Evolutionary conservation across 2,797 vertebrate genomes (phyloP).

Genomic region (Urophycis tenuis): DNA sequence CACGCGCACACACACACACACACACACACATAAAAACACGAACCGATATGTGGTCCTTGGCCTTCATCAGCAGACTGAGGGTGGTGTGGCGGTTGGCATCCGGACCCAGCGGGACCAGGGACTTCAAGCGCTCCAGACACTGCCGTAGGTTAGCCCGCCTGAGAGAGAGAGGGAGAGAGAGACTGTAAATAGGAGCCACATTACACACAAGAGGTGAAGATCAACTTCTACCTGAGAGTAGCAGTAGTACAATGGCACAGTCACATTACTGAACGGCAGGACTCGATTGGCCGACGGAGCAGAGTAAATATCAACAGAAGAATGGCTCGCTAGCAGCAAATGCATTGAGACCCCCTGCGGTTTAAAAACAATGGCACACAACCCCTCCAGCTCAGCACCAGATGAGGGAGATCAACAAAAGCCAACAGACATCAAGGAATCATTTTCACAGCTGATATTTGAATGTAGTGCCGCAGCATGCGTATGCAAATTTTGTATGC

Average conservation of each 20-base stretch:
- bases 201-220: background rate
- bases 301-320: background rate
- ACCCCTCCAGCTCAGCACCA: background rate
- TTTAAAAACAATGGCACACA: background rate
- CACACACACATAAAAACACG: conserved; percentile 13
- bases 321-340: background rate
- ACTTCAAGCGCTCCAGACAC: conserved; percentile 90
- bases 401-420: background rate
- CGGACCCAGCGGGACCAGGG: conserved; percentile 82
- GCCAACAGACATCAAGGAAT: background rate
- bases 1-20: too few species aligned
- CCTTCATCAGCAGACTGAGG: conserved; percentile 86
- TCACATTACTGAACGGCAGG: background rate
- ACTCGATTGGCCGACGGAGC: background rate
- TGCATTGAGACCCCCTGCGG: background rate
- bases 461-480: too few species aligned
- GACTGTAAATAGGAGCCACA: background rate
- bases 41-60: conserved; percentile 91
- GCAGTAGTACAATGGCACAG: background rate
- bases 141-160: conserved; percentile 87
- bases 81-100: conserved; percentile 87
- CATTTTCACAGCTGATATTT: background rate
- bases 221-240: background rate
- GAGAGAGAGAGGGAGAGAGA: conserved; percentile 13
- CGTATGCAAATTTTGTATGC: too few species aligned